Conservation (phyloP, 2,888 invertebrate species). For the Drosophila monieri region DNA sequence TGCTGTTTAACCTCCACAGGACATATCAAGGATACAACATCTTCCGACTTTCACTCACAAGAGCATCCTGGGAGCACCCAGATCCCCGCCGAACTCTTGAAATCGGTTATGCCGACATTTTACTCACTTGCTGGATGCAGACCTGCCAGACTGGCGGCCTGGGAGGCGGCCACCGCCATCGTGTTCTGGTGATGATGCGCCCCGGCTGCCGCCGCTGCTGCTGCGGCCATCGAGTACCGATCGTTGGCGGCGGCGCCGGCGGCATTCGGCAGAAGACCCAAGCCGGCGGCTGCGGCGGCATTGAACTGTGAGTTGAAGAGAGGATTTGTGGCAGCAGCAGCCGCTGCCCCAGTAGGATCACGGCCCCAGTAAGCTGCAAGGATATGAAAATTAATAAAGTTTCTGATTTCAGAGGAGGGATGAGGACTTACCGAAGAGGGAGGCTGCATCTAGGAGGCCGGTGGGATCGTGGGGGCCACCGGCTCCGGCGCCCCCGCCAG, state of each 20-base stretch:
- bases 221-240: slow-evolving; percentile 83
- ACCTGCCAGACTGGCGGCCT: slow-evolving; percentile 91
- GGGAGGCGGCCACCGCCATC: slow-evolving; percentile 93
- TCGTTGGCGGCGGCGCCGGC: slow-evolving; percentile 82
- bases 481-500: slow-evolving; percentile 76
- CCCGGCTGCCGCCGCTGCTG: slow-evolving; percentile 84
- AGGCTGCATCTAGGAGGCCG: slow-evolving; percentile 92
- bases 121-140: slow-evolving; percentile 89
- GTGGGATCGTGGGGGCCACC: slow-evolving; percentile 86
- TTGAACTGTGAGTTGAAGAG: slow-evolving; percentile 84
- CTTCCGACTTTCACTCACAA: too few species aligned
- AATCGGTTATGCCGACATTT: slow-evolving; percentile 65
- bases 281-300: slow-evolving; percentile 83
- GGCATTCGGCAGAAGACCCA: slow-evolving; percentile 83
- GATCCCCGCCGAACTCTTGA: neutral
- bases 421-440: slow-evolving; percentile 87
- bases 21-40: too few species aligned
- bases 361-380: slow-evolving; percentile 92
- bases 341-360: slow-evolving; percentile 84
- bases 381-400: neutral
- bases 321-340: slow-evolving; percentile 84
- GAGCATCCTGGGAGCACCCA: too few species aligned
- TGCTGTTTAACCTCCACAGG: slow-evolving; percentile 60
- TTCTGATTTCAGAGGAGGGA: neutral
- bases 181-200: slow-evolving; percentile 88